Evolutionary conservation across 2,888 invertebrate species (phyloP).

Genomic region (Caenorhabditis becei): DNA sequence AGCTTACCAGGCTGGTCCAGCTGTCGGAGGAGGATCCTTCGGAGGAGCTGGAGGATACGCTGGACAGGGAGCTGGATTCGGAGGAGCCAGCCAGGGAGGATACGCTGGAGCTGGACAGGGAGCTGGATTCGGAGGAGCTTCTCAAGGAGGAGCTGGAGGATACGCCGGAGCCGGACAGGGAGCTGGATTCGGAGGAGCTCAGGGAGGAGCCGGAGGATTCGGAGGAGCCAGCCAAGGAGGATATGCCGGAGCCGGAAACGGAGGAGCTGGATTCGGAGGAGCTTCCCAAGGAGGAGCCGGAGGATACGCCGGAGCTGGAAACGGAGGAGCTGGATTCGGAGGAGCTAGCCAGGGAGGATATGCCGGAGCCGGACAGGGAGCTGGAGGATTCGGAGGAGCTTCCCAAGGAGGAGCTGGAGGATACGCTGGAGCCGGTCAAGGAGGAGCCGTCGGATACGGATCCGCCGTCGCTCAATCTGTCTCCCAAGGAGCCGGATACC

Average conservation of each 20-base stretch:
- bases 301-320: constrained; percentile 32
- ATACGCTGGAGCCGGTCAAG: constrained; percentile 24
- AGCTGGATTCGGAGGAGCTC: constrained; percentile 42
- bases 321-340: constrained; percentile 31
- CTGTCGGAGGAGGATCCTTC: constrained; percentile 7
- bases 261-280: constrained; percentile 29
- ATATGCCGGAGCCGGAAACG: constrained; percentile 53
- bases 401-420: constrained; percentile 35
- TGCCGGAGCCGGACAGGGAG: constrained; percentile 50
- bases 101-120: constrained; percentile 31
- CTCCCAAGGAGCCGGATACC: constrained; percentile 31
- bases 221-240: constrained; percentile 22
- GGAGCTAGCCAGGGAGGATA: constrained; percentile 27
- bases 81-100: constrained; percentile 29
- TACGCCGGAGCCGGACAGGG: constrained; percentile 38
- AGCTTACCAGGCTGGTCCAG: not conserved
- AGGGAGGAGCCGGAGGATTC: constrained; percentile 41
- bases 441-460: constrained; percentile 40
- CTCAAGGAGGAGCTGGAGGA: constrained; percentile 33
- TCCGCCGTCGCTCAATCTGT: constrained; percentile 26
- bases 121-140: constrained; percentile 38
- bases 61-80: constrained; percentile 30
- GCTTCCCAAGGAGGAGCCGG: constrained; percentile 13
- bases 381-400: constrained; percentile 30
- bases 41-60: constrained; percentile 33